These are phyloP conservation scores for Cerceris rybyensis DNA, from an alignment of 2,888 invertebrate genomes.

Conservation along the genomic window DNA sequence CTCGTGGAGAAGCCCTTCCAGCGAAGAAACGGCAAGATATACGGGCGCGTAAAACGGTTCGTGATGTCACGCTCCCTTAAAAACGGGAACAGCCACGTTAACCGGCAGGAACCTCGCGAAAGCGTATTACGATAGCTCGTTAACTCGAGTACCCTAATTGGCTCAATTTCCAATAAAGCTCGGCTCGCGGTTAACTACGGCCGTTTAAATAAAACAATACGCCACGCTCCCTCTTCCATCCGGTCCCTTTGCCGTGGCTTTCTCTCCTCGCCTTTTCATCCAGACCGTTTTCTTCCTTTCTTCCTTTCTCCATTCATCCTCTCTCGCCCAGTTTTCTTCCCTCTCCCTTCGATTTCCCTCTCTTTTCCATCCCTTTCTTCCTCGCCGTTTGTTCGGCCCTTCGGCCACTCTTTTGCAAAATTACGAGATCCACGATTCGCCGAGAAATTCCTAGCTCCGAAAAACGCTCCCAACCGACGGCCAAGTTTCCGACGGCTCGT, in stretches of 20 bases:
- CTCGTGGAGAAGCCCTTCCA: slow-evolving; percentile 8
- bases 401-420: not conserved
- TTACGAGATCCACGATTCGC: not conserved
- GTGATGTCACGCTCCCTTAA: slow-evolving; percentile 50
- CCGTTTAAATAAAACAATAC: slow-evolving; percentile 61
- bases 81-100: slow-evolving; percentile 19
- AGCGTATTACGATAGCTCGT: slow-evolving; percentile 63
- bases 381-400: not conserved
- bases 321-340: not conserved
- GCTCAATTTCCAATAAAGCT: slow-evolving; percentile 62
- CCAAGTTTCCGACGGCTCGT: no score
- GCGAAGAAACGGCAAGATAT: slow-evolving; percentile 21
- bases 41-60: slow-evolving; percentile 36
- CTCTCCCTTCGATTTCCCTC: not conserved
- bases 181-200: slow-evolving; percentile 14
- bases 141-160: slow-evolving; percentile 62
- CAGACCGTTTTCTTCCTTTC: not conserved
- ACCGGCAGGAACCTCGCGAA: slow-evolving; percentile 35
- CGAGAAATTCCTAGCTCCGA: no score
- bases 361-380: not conserved
- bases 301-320: no score
- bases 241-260: not conserved
- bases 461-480: no score
- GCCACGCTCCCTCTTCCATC: not conserved
- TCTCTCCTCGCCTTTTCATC: not conserved